Conservation (phyloP, 53 echinoderm and acorn worm genomes). For the Glandiceps talaboti region DNA sequence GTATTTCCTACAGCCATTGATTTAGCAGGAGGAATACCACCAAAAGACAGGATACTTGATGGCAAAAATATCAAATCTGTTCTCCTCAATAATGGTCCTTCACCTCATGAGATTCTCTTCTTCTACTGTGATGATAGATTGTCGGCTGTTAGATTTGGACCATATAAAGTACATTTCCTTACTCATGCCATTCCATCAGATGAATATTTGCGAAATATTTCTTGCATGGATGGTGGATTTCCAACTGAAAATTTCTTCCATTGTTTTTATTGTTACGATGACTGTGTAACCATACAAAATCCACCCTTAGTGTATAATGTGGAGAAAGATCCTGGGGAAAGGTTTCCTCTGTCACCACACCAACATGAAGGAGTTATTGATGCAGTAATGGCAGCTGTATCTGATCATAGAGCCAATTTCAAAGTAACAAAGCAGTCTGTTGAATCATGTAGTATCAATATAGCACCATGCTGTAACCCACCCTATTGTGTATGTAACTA, state of each 20-base stretch:
- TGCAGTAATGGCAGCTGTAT: not conserved
- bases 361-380: not conserved
- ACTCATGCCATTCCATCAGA: slow-evolving; percentile 19
- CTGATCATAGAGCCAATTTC: not conserved
- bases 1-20: slow-evolving; percentile 56
- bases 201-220: slow-evolving; percentile 1
- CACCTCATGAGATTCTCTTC: slow-evolving; percentile 31
- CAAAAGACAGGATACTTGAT: slow-evolving; percentile 52
- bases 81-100: slow-evolving; percentile 15
- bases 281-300: slow-evolving; percentile 29
- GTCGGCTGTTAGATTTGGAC: slow-evolving; percentile 52
- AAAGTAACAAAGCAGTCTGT: not conserved
- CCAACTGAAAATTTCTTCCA: slow-evolving; percentile 15
- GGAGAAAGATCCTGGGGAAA: slow-evolving; percentile 59
- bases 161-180: slow-evolving; percentile 48
- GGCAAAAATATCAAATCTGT: slow-evolving; percentile 43
- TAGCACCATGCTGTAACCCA: slow-evolving; percentile 72
- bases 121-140: slow-evolving; percentile 52
- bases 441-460: not conserved
- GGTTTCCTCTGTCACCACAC: slow-evolving; percentile 26
- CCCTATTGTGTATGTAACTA: slow-evolving; percentile 86
- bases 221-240: slow-evolving; percentile 11
- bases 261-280: slow-evolving; percentile 22
- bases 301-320: slow-evolving; percentile 62
- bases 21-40: slow-evolving; percentile 42